phyloP scores from a whole-genome alignment of 2,888 invertebrate species.

The Lycia hirtaria region DNA sequence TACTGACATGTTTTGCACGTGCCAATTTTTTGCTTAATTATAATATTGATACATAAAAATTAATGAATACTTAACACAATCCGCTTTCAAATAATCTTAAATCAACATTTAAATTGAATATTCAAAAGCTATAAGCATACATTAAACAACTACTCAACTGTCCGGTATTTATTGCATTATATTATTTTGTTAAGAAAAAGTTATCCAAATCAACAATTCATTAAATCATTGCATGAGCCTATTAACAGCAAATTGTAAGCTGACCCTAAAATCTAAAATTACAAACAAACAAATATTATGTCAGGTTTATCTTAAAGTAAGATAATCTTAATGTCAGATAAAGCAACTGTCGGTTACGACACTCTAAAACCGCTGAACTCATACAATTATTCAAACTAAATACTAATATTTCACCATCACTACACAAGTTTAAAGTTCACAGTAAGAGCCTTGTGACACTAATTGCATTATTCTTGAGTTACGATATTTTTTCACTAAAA shows the following conservation, averaged over 20 bases:
- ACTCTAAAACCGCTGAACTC: conserved; percentile 2
- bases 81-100: not conserved
- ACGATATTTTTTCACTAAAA: not conserved
- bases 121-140: too few species aligned
- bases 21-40: not conserved
- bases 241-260: not conserved
- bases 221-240: not conserved
- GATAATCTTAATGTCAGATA: conserved; percentile 13
- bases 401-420: conserved; percentile 12
- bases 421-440: conserved; percentile 8
- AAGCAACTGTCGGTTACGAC: conserved; percentile 16
- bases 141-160: not conserved
- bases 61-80: not conserved
- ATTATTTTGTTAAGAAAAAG: not conserved
- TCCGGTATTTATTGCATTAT: not conserved
- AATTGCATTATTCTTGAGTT: not conserved
- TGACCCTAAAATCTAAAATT: not conserved
- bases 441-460: not conserved
- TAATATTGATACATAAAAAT: not conserved
- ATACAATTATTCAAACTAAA: conserved; percentile 13
- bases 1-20: too few species aligned
- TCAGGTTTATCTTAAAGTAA: not conserved
- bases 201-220: not conserved
- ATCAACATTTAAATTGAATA: not conserved
- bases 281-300: conserved; percentile 2